phyloP scores from a whole-genome alignment of 2,888 invertebrate species.

The Drosophila macrospina region DNA sequence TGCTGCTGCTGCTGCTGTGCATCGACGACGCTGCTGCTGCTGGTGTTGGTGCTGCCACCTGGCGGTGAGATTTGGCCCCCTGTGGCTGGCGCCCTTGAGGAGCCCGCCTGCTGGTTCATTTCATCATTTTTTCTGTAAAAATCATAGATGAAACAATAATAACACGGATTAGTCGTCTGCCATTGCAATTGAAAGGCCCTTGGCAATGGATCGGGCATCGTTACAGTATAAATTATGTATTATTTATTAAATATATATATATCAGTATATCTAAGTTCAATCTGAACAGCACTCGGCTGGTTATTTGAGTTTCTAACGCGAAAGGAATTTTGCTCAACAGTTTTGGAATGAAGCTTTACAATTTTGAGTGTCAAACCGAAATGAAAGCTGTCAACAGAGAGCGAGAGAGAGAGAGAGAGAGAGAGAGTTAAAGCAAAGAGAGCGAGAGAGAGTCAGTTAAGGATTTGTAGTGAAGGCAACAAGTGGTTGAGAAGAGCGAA shows the following conservation, averaged over 20 bases:
- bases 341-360: conserved; percentile 13
- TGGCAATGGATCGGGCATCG: background rate
- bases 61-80: conserved; percentile 86
- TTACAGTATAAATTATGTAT: background rate
- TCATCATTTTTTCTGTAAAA: conserved; percentile 85
- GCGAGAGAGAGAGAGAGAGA: conserved; percentile 4
- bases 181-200: background rate
- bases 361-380: conserved; percentile 28
- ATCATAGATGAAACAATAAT: conserved; percentile 38
- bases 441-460: conserved; percentile 6
- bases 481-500: background rate
- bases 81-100: conserved; percentile 86
- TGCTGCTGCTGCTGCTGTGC: conserved; percentile 59
- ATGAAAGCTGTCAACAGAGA: conserved; percentile 31
- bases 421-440: background rate
- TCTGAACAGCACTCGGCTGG: conserved; percentile 5
- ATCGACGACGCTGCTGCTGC: conserved; percentile 53
- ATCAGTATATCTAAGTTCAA: background rate
- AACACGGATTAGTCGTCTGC: conserved; percentile 35
- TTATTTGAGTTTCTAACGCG: conserved; percentile 24
- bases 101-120: conserved; percentile 86
- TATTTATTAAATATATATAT: background rate
- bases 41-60: conserved; percentile 83
- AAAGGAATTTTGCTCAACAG: conserved; percentile 17
- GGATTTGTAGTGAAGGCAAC: background rate